phyloP scores from a whole-genome alignment of 2,888 invertebrate species.

The Icerya purchasi region DNA sequence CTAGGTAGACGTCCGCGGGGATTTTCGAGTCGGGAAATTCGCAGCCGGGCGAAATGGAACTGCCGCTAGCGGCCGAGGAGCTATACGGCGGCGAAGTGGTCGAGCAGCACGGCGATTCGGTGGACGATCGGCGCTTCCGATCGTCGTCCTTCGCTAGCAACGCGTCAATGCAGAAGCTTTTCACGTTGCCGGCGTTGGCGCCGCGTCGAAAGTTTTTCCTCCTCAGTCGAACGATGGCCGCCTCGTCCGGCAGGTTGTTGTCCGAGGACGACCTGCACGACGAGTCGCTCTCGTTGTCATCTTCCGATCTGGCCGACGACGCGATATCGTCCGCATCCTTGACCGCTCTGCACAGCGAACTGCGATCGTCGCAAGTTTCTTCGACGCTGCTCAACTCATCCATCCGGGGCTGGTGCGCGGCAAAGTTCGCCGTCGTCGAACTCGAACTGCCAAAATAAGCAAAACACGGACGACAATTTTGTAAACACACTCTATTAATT shows the following conservation, averaged over 20 bases:
- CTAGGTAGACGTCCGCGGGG: neutral
- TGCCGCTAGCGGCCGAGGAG: slow-evolving; percentile 29
- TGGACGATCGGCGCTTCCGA: slow-evolving; percentile 5
- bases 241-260: neutral
- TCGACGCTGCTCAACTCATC: too few relatives aligned
- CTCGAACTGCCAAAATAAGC: too few relatives aligned
- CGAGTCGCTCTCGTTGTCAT: neutral
- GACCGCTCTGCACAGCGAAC: too few relatives aligned
- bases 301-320: neutral
- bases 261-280: neutral
- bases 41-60: slow-evolving; percentile 57
- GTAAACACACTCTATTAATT: too few relatives aligned
- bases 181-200: neutral
- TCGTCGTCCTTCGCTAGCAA: slow-evolving; percentile 35
- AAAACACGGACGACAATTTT: too few relatives aligned
- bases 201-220: neutral
- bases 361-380: too few relatives aligned
- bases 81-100: slow-evolving; percentile 4
- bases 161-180: slow-evolving; percentile 65
- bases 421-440: too few relatives aligned
- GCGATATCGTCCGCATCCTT: too few relatives aligned
- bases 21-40: neutral
- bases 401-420: too few relatives aligned
- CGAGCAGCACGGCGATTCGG: neutral
- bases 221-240: neutral